A percentile compares a stretch with the other conserved stretches of the same genome.
phyloP scores from a whole-genome alignment of 2,113 vertebrate genomes.

The Mellivora capensis region DNA sequence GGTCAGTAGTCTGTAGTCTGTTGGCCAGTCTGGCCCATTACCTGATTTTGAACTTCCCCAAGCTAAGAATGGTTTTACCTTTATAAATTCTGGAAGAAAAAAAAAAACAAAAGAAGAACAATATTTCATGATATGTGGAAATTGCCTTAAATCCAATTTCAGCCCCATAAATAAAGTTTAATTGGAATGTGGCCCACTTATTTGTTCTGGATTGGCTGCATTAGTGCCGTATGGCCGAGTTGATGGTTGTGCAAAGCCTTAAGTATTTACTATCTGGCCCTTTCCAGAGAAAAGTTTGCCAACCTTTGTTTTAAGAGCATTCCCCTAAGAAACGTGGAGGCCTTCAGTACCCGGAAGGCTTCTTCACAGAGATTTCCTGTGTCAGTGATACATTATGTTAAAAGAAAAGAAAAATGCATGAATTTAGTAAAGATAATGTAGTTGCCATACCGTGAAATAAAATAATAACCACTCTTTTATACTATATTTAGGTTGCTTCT shows the following conservation, averaged over 20 bases:
- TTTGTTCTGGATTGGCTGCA: background rate
- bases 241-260: background rate
- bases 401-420: background rate
- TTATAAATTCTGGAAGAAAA: background rate
- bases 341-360: background rate
- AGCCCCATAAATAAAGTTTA: background rate
- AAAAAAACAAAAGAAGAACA: background rate
- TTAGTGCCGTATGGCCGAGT: background rate
- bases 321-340: slow-evolving; percentile 21
- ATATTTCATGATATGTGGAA: slow-evolving; percentile 2
- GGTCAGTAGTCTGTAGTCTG: background rate
- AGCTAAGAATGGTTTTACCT: background rate
- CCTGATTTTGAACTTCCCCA: background rate
- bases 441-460: background rate
- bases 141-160: slow-evolving; percentile 18
- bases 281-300: background rate
- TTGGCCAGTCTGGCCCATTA: background rate
- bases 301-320: background rate
- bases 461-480: background rate
- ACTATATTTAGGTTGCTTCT: background rate
- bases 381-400: background rate
- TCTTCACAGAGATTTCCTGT: background rate
- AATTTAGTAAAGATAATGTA: background rate
- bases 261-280: background rate
- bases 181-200: background rate